Evolutionary conservation across 2,888 invertebrate species (phyloP).

Genomic region (Phymatocera aterrima): DNA sequence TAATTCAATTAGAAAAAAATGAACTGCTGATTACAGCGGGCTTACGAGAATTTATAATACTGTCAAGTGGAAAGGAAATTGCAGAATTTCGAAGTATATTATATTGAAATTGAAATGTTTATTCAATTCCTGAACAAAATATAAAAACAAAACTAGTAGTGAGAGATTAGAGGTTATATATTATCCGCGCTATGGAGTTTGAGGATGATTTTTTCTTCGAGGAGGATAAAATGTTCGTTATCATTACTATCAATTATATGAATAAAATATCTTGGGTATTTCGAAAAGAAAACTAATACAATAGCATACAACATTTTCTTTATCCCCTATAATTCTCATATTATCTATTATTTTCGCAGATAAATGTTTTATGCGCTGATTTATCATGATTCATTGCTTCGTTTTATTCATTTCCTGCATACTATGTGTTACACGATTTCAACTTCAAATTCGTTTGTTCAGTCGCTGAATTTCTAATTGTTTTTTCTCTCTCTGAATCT

Average conservation of each 20-base stretch:
- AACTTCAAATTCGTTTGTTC: background rate
- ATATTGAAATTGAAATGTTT: too few species aligned
- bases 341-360: too few species aligned
- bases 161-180: constrained; percentile 23
- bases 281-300: background rate
- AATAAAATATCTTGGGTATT: background rate
- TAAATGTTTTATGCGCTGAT: too few species aligned
- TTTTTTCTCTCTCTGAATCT: background rate
- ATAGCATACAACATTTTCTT: too few species aligned
- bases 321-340: too few species aligned
- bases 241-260: background rate
- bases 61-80: background rate
- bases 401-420: too few species aligned
- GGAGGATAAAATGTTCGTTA: constrained; percentile 73
- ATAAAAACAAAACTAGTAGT: background rate
- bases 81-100: background rate
- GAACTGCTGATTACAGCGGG: too few species aligned
- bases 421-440: too few species aligned
- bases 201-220: constrained; percentile 73
- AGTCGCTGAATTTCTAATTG: background rate
- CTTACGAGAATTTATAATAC: background rate
- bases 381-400: too few species aligned
- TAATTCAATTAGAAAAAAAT: too few species aligned
- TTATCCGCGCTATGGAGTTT: constrained; percentile 64
- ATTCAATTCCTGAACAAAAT: too few species aligned